Base-by-base conservation (phyloP, 1,140 invertebrate species). In the Drosophila rufa region DNA sequence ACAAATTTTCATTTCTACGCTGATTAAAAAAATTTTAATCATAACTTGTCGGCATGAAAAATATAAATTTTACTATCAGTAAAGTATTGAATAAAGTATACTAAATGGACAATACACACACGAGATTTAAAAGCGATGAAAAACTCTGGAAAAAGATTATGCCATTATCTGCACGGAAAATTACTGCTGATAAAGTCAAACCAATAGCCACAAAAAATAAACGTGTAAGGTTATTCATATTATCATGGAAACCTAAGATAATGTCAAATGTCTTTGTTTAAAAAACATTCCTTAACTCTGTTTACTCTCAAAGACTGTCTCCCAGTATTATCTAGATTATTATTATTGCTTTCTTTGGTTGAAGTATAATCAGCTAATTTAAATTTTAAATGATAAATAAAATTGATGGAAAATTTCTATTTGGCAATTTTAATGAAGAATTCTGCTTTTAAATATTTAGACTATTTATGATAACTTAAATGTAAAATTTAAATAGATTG, bases 191-290 rank as follows among this genome's bases (percentile, higher is more conserved):
- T 56, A 38, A 38, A 22, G 14, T 55, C 12, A 38, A 55, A 5
- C 15, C 17, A 22, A 22, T 22, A 19, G 2, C 3, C 4, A 3
- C 12, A 14, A 22, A 38, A 38, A 36, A 14, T 8, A 53, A 38
- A 38, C 11, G 6, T 19, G 1, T 6, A 14, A 12, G 9, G 5
- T 51, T 14, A 33, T 19, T 33, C 0, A 11, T 33, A 53, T 36
- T 53, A 53, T 53, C 17, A 19, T 36, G 30, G 7, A 53, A 53
- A 36, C 12, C 14, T 14, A 14, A 53, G 50, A 53, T 53, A 53
- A 19, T 19, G 30, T 14, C 50, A 19, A 33, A 50, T 1, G 25
- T 50, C 22, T 50, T 50, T 27, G 47, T 3, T 27, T 50, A n/a
- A 15, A 15, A 53, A 19, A 19, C 12, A 36, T 36, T 53, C 27